These are phyloP conservation scores for Rotaria socialis DNA, from an alignment of 2,888 invertebrate species.

Conservation along the genomic window DNA sequence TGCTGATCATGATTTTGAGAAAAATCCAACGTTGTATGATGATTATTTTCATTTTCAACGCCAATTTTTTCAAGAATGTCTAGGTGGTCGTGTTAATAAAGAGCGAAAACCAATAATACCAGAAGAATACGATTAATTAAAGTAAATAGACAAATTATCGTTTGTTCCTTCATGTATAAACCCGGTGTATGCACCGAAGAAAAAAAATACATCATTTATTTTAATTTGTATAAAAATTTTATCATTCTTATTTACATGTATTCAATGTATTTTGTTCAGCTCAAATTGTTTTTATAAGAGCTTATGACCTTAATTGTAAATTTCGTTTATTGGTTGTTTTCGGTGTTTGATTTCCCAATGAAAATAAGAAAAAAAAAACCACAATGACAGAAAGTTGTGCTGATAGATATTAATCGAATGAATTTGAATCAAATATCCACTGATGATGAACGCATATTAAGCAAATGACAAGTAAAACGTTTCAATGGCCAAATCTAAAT, in stretches of 20 bases:
- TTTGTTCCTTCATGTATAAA: background rate
- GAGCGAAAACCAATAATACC: background rate
- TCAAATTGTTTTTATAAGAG: background rate
- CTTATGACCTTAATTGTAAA: background rate
- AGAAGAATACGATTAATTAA: background rate
- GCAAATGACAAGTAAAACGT: background rate
- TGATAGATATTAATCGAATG: background rate
- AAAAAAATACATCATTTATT: background rate
- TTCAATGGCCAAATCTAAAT: constrained; percentile 26
- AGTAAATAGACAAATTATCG: background rate
- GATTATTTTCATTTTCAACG: constrained; percentile 21
- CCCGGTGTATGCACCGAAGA: background rate
- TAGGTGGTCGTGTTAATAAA: constrained; percentile 3
- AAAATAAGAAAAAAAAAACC: background rate
- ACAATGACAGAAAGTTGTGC: background rate
- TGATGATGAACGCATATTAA: background rate
- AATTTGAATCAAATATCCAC: background rate
- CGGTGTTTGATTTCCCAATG: background rate
- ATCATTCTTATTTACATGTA: background rate
- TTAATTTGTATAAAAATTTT: background rate
- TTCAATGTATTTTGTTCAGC: background rate
- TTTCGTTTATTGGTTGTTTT: background rate
- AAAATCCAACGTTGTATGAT: background rate
- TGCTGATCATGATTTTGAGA: constrained; percentile 16
- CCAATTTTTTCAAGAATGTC: constrained; percentile 29